These are phyloP conservation scores for Slavum lentiscoides DNA, from an alignment of 2,888 invertebrate genomes.

Conservation along the genomic window DNA sequence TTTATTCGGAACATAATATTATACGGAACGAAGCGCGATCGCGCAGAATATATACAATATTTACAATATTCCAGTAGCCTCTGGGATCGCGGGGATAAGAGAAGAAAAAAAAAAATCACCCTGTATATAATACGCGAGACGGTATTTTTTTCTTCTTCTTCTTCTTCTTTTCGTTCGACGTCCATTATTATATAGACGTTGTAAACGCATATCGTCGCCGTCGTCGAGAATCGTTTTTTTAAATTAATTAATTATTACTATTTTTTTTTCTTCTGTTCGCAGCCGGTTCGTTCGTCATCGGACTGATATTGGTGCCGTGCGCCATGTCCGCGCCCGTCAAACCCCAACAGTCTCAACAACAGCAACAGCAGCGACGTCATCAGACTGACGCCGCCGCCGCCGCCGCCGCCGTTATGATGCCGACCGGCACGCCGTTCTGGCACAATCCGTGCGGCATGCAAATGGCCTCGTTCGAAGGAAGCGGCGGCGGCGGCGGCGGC, in stretches of 20 bases:
- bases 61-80: no score
- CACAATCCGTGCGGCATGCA: constrained; percentile 44
- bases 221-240: neutral
- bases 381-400: neutral
- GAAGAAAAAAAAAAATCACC: no score
- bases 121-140: neutral
- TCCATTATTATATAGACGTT: neutral
- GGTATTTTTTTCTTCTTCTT: neutral
- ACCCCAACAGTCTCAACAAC: neutral
- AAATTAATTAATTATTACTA: neutral
- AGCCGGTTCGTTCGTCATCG: constrained; percentile 50
- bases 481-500: constrained; percentile 23
- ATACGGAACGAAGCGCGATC: no score
- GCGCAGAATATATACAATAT: no score
- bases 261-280: neutral
- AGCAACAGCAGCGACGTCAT: neutral
- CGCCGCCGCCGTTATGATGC: neutral
- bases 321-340: constrained; percentile 38
- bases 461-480: constrained; percentile 14
- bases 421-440: constrained; percentile 43
- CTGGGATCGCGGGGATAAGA: no score
- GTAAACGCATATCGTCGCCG: neutral
- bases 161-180: neutral
- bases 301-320: constrained; percentile 40
- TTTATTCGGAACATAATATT: no score